These are phyloP conservation scores for Petrocephalus schoutedeni DNA, from an alignment of 2,797 vertebrate genomes.

Conservation along the genomic window DNA sequence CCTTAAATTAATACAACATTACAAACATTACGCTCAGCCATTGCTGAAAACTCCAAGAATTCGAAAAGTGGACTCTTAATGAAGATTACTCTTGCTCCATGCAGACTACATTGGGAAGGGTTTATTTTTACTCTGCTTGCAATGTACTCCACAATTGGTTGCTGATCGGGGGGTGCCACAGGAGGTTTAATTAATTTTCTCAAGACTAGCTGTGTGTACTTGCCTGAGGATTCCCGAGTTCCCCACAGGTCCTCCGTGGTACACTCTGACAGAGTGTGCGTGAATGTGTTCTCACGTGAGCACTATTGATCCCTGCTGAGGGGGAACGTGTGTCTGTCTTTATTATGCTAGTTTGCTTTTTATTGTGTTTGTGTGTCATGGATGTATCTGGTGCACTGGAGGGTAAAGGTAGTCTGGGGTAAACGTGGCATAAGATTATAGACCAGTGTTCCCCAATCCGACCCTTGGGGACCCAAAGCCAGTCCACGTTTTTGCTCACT, in stretches of 20 bases:
- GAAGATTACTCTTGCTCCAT: slow-evolving; percentile 1
- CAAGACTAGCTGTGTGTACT: not conserved
- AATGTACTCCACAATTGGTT: slow-evolving; percentile 2
- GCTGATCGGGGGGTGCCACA: slow-evolving; percentile 4
- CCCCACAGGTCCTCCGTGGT: not conserved
- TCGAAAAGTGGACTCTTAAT: not conserved
- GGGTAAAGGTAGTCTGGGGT: not conserved
- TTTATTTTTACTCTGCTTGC: not conserved
- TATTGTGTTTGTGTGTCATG: not conserved
- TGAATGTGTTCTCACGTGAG: not conserved
- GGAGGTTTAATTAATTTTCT: slow-evolving; percentile 15
- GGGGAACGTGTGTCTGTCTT: not conserved
- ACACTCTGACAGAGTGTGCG: not conserved
- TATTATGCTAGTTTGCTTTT: not conserved
- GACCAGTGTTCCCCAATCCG: no score
- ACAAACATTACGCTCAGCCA: not conserved
- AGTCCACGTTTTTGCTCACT: no score
- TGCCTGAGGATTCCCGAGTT: not conserved
- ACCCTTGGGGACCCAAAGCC: no score
- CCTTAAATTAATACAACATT: not conserved
- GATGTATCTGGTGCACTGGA: not conserved
- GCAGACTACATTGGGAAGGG: not conserved
- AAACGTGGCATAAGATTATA: not conserved
- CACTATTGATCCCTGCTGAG: not conserved
- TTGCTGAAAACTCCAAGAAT: not conserved